Conservation (phyloP, 1,140 invertebrate genomes). For the Calycopis cecrops region DNA sequence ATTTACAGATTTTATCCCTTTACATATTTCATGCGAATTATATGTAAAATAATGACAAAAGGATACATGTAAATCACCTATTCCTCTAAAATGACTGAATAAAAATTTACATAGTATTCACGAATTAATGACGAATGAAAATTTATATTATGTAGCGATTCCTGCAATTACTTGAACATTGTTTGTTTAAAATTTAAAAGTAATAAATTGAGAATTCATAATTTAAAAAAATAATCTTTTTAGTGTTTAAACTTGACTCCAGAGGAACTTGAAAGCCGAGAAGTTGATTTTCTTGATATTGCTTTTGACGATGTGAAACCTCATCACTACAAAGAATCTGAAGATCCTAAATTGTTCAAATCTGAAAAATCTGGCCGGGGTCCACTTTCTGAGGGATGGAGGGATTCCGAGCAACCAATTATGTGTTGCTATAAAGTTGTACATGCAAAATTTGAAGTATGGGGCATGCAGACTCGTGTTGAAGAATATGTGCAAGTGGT, state of each 20-base stretch:
- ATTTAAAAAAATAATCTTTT: constrained; percentile 30
- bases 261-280: constrained; percentile 83
- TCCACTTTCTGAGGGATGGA: constrained; percentile 89
- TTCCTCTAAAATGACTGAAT: too few relatives aligned
- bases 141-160: too few relatives aligned
- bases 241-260: constrained; percentile 86
- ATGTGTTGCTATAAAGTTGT: constrained; percentile 97
- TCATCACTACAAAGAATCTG: constrained; percentile 93
- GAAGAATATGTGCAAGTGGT: constrained; percentile 93
- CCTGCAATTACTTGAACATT: too few relatives aligned
- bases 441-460: constrained; percentile 91
- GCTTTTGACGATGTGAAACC: constrained; percentile 89
- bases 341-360: constrained; percentile 89
- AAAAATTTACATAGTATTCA: too few relatives aligned
- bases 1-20: too few relatives aligned
- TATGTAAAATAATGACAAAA: too few relatives aligned
- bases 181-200: neutral
- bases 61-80: too few relatives aligned
- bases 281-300: constrained; percentile 91
- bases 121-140: too few relatives aligned
- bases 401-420: constrained; percentile 83
- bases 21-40: too few relatives aligned
- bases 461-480: constrained; percentile 92
- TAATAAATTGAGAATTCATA: neutral
- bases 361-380: constrained; percentile 89